These are phyloP conservation scores for Trachemys scripta DNA, from an alignment of 2,113 vertebrate species.

Conservation along the genomic window DNA sequence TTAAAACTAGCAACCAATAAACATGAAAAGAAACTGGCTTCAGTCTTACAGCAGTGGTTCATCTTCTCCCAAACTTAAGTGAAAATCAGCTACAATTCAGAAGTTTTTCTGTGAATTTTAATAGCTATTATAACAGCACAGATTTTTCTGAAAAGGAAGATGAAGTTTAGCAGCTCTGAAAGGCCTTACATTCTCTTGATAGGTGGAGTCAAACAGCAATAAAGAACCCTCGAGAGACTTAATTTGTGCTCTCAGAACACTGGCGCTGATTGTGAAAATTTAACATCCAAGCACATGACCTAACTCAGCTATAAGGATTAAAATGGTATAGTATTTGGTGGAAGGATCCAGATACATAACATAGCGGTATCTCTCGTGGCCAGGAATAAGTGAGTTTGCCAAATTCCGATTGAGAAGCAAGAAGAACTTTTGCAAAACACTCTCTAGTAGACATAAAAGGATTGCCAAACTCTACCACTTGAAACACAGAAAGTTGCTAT, in stretches of 20 bases:
- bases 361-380: not conserved
- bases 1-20: not conserved
- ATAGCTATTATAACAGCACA: not conserved
- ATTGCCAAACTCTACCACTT: not conserved
- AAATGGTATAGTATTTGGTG: not conserved
- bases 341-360: not conserved
- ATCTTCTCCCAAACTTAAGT: not conserved
- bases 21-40: not conserved
- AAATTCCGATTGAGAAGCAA: not conserved
- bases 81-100: not conserved
- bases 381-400: not conserved
- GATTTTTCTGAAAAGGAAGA: not conserved
- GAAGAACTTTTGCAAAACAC: not conserved
- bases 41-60: not conserved
- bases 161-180: not conserved
- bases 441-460: not conserved
- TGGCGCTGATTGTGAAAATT: not conserved
- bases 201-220: not conserved
- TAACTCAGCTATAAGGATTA: not conserved
- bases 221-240: not conserved
- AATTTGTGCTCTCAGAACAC: not conserved
- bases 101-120: not conserved
- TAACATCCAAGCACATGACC: not conserved
- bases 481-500: not conserved
- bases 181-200: not conserved